phyloP scores from a whole-genome alignment of 30 jellyfish, hydroid and myxozoan species.

The Nemopilema nomurai region DNA sequence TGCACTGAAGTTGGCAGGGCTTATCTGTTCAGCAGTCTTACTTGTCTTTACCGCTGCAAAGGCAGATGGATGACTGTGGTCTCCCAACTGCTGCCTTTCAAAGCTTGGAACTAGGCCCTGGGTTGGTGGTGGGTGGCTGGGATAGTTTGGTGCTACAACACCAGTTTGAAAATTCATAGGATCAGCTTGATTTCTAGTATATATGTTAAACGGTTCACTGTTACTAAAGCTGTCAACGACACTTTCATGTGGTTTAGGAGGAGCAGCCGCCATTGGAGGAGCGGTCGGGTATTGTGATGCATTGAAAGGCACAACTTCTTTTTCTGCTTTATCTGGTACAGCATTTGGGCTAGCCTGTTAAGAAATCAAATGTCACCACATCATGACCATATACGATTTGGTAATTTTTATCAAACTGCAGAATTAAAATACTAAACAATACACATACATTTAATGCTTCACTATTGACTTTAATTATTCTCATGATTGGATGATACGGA shows the following conservation, averaged over 20 bases:
- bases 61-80: conserved; percentile 29
- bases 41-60: conserved; percentile 29
- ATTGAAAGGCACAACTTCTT: background rate
- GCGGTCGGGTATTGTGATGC: background rate
- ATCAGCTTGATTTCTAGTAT: background rate
- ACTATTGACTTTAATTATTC: too few species aligned
- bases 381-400: too few species aligned
- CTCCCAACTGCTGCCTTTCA: conserved; percentile 9
- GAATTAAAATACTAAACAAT: too few species aligned
- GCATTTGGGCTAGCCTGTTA: background rate
- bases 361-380: background rate
- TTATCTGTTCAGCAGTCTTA: background rate
- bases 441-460: too few species aligned
- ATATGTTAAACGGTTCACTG: background rate
- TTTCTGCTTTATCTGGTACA: background rate
- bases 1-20: background rate
- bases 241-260: background rate
- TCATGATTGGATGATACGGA: too few species aligned
- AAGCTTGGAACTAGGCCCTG: background rate
- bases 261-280: background rate
- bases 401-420: too few species aligned
- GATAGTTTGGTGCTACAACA: background rate
- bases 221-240: conserved; percentile 4
- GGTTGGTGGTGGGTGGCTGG: background rate
- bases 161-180: background rate